Evolutionary conservation across 1,140 invertebrate species (phyloP).

Genomic region (Drosophila ambigua): DNA sequence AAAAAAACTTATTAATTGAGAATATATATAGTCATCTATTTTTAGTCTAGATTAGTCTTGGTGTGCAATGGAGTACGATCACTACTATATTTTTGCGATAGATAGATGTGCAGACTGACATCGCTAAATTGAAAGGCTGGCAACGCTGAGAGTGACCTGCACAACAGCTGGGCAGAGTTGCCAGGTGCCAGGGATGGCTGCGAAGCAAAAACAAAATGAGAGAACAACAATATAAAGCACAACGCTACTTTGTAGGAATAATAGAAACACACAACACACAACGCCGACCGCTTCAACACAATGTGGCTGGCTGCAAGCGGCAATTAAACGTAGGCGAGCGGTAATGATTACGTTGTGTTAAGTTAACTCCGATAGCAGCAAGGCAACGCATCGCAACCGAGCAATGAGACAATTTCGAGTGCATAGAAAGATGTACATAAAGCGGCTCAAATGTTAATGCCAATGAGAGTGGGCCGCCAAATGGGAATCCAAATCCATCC

Average conservation of each 20-base stretch:
- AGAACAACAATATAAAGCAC: slow-evolving; percentile 28
- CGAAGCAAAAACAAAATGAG: slow-evolving; percentile 12
- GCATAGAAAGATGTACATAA: slow-evolving; percentile 8
- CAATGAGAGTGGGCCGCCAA: too few species aligned
- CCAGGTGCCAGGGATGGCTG: slow-evolving; percentile 19
- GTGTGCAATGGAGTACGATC: too few species aligned
- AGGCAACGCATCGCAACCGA: not conserved
- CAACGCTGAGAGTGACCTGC: not conserved
- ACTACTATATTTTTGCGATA: too few species aligned
- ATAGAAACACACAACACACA: slow-evolving; percentile 16
- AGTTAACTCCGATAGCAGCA: not conserved
- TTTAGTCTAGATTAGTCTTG: too few species aligned
- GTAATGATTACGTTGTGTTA: slow-evolving; percentile 3
- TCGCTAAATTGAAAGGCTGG: too few species aligned
- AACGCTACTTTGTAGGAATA: slow-evolving; percentile 35
- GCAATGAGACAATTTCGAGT: too few species aligned
- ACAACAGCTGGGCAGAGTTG: slow-evolving; percentile 38
- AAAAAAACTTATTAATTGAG: too few species aligned
- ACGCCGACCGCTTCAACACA: slow-evolving; percentile 25
- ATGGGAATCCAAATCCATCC: too few species aligned
- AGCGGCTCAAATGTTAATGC: slow-evolving; percentile 7
- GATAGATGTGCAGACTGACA: too few species aligned
- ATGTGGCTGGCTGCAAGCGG: slow-evolving; percentile 37
- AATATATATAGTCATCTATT: too few species aligned
- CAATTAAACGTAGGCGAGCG: slow-evolving; percentile 3